A percentile compares a stretch with the other conserved stretches of the same genome.
Conservation (phyloP, 1,140 invertebrate species). For the Stegodyphus mimosarum region DNA sequence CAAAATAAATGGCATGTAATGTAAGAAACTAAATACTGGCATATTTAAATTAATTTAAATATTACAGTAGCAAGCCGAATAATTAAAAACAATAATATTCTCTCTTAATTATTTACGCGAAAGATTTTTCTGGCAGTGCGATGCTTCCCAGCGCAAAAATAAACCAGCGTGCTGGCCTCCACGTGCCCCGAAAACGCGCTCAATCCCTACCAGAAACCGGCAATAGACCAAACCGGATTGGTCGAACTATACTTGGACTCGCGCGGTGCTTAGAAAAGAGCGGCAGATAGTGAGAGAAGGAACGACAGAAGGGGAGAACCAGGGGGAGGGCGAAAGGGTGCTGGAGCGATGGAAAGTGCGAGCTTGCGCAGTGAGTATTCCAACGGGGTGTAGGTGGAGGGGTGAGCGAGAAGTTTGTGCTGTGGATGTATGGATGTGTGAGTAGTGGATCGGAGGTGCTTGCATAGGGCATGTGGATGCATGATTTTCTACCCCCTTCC, state of each 20-base stretch:
- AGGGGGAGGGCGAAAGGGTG: slow-evolving; percentile 6
- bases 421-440: slow-evolving; percentile 43
- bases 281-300: slow-evolving; percentile 47
- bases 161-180: background rate
- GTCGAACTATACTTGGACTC: slow-evolving; percentile 11
- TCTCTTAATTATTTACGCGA: too few relatives aligned
- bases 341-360: slow-evolving; percentile 15
- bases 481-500: slow-evolving; percentile 37
- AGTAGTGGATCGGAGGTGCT: slow-evolving; percentile 12
- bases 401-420: slow-evolving; percentile 34
- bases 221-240: slow-evolving; percentile 33
- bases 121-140: too few relatives aligned
- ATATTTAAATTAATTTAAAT: too few relatives aligned
- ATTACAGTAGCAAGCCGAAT: too few relatives aligned
- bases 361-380: background rate
- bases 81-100: too few relatives aligned
- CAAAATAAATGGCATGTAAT: too few relatives aligned
- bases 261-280: slow-evolving; percentile 41
- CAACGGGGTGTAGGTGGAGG: slow-evolving; percentile 1
- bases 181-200: too few relatives aligned
- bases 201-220: background rate
- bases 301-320: slow-evolving; percentile 5
- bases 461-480: slow-evolving; percentile 52
- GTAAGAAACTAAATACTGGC: too few relatives aligned
- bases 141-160: background rate